phyloP scores from a whole-genome alignment of 2,888 invertebrate genomes.

The Scaptomyza flava region DNA sequence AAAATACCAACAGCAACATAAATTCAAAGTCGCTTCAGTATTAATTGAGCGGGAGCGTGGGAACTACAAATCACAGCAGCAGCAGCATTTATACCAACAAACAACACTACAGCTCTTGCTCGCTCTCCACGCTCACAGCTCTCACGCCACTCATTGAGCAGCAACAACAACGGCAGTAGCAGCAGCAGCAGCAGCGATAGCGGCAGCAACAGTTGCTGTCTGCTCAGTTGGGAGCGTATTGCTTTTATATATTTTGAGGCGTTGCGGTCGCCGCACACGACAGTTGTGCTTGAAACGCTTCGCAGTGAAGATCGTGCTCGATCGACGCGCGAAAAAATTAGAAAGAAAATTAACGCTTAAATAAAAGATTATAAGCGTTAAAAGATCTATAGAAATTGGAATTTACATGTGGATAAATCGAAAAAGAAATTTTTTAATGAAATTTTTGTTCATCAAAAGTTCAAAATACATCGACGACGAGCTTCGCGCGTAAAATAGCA shows the following conservation, averaged over 20 bases:
- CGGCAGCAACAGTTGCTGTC: slow-evolving; percentile 41
- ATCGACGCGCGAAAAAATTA: slow-evolving; percentile 52
- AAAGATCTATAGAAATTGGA: slow-evolving; percentile 34
- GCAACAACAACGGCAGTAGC: slow-evolving; percentile 22
- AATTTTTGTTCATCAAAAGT: slow-evolving; percentile 47
- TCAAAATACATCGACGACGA: slow-evolving; percentile 48
- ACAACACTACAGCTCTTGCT: slow-evolving; percentile 24
- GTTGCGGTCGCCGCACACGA: slow-evolving; percentile 63
- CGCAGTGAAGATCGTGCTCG: slow-evolving; percentile 82
- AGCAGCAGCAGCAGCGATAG: slow-evolving; percentile 10
- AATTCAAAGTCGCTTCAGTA: slow-evolving; percentile 67
- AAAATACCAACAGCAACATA: slow-evolving; percentile 45
- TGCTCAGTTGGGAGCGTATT: slow-evolving; percentile 28
- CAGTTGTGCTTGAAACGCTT: slow-evolving; percentile 84
- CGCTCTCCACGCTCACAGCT: slow-evolving; percentile 59
- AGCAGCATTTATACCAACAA: slow-evolving; percentile 24
- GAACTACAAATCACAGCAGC: slow-evolving; percentile 68
- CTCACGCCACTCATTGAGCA: slow-evolving; percentile 48
- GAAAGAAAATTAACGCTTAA: slow-evolving; percentile 22
- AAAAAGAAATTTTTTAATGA: slow-evolving; percentile 59
- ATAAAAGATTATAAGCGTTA: slow-evolving; percentile 22
- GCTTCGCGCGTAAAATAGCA: slow-evolving; percentile 73
- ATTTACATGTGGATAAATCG: slow-evolving; percentile 36
- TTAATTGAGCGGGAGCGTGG: slow-evolving; percentile 70
- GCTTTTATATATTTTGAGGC: slow-evolving; percentile 66